Evolutionary conservation across 2,797 vertebrate species (phyloP).

Genomic region (Cyclura pinguis): DNA sequence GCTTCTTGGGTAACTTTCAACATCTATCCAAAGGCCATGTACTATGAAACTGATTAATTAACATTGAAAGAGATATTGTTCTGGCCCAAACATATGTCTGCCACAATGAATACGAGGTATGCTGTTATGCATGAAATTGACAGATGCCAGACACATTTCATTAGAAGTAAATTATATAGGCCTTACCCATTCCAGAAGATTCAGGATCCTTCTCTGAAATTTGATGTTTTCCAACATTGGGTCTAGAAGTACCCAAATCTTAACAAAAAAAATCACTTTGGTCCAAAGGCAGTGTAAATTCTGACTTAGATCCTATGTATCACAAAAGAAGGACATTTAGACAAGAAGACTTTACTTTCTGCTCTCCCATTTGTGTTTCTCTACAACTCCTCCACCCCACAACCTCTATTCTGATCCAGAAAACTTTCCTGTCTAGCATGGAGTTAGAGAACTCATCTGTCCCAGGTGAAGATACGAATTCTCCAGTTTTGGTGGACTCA

Average conservation of each 20-base stretch:
- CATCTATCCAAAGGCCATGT: conserved; percentile 2
- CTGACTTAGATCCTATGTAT: too few species aligned
- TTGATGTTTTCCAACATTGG: background rate
- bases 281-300: background rate
- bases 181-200: background rate
- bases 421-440: background rate
- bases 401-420: background rate
- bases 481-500: too few species aligned
- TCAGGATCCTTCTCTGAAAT: background rate
- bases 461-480: too few species aligned
- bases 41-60: background rate
- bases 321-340: background rate
- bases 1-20: background rate
- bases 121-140: background rate
- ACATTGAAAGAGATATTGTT: background rate
- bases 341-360: background rate
- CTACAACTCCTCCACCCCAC: background rate
- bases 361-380: background rate
- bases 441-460: too few species aligned
- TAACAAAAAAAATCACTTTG: background rate
- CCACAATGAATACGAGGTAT: background rate
- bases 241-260: background rate
- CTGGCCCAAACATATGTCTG: background rate
- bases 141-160: background rate
- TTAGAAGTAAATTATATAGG: background rate